Base-by-base conservation (phyloP, 1,140 invertebrate genomes). In the Eumaeus atala region DNA sequence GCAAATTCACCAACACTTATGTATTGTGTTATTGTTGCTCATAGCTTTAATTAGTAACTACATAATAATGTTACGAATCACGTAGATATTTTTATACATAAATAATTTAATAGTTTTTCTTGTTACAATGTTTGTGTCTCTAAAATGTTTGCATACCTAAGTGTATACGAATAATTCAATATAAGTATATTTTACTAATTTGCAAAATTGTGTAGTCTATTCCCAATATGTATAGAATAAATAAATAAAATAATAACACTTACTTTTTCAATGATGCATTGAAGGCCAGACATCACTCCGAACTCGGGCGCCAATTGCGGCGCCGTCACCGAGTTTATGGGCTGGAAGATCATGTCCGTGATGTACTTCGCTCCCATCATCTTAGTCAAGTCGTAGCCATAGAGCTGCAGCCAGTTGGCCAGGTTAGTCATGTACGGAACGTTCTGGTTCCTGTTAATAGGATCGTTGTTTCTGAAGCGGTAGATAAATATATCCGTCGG, bases 401-500 rank as follows among this genome's bases (percentile, higher is more conserved):
- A 97, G 0, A 97, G 87, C 58, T 93, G 91, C 56, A 98, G 77
- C 96, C 96, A 98, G 54, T 92, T 93, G 5, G 91, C 89, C 12
- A 97, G 77, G 71, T 94, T 95, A 4, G 94, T 95, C 93, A 95
- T 95, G 63, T 96, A 95, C 35, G 92, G 91, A 21, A 93, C 91
- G 42, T 91, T 91, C 56, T 91, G 90, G 48, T 91, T 92, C 6
- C 90, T 90, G 77, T 98, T 98, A 58, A 98, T 92, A 0, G 96
- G 96, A 80, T 98, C 95, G 69, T 98, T 98, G 68, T 96, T 95
- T 58, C 93, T 91, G 88, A 96, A 97, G 57, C 96, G 89, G 70
- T 98, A 97, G 53, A 96, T 95, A 72, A 97, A 97, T 16, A 98
- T 93, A 70, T 96, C 94, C 0, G 93, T 95, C 1, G 96, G 95